A percentile compares a stretch with the other conserved stretches of the same genome.
phyloP scores from a whole-genome alignment of 2,113 vertebrate species.

The Alligator mississippiensis region DNA sequence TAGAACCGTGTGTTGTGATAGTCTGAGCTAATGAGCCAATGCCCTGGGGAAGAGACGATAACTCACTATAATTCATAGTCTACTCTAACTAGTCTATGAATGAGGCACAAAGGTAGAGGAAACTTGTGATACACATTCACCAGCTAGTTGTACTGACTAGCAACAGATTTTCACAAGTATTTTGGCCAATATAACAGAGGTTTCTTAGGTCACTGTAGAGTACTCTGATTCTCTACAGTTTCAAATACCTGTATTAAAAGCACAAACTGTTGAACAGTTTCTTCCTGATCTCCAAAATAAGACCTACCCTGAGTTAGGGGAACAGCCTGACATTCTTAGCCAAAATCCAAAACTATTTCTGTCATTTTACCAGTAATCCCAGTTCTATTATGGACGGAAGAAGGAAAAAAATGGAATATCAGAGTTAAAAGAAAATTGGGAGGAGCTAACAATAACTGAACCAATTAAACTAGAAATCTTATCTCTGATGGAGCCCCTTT shows the following conservation, averaged over 20 bases:
- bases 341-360: no score
- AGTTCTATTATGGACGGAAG: not conserved
- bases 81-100: not conserved
- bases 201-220: not conserved
- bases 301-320: not conserved
- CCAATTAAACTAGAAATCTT: not conserved
- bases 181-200: not conserved
- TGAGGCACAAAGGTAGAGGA: not conserved
- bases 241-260: not conserved
- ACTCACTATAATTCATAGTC: no score
- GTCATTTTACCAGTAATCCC: not conserved
- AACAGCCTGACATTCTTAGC: not conserved
- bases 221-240: not conserved
- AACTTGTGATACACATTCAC: not conserved
- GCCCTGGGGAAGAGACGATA: no score
- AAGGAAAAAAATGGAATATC: not conserved
- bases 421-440: not conserved
- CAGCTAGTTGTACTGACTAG: not conserved
- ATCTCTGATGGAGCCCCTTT: not conserved
- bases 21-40: not conserved
- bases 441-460: not conserved
- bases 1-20: not conserved
- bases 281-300: not conserved
- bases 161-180: not conserved
- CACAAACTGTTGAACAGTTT: not conserved